These are phyloP conservation scores for Eidolon dupreanum DNA, from an alignment of 2,797 vertebrate species.

Conservation along the genomic window DNA sequence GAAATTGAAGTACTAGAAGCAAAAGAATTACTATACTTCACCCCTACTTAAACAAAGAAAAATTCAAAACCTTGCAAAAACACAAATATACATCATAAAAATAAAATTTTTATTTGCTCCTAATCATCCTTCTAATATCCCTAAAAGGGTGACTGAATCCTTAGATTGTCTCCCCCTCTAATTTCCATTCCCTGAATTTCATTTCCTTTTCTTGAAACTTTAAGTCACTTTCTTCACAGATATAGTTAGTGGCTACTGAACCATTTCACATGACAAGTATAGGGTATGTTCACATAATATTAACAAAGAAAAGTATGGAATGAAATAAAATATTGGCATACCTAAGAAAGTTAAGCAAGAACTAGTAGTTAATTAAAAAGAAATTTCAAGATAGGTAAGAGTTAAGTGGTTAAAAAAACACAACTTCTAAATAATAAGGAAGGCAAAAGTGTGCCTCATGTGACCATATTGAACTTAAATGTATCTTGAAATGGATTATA, in stretches of 20 bases:
- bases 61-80: slow-evolving; percentile 15
- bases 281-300: slow-evolving; percentile 20
- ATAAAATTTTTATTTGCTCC: neutral
- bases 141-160: neutral
- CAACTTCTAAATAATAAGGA: slow-evolving; percentile 6
- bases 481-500: neutral
- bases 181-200: slow-evolving; percentile 6
- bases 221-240: slow-evolving; percentile 11
- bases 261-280: neutral
- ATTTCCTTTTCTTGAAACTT: slow-evolving; percentile 4
- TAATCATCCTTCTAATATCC: neutral
- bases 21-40: slow-evolving; percentile 7
- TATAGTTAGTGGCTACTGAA: neutral
- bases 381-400: slow-evolving; percentile 18
- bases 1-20: neutral
- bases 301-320: slow-evolving; percentile 7
- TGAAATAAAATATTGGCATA: slow-evolving; percentile 40
- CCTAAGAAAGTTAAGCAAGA: slow-evolving; percentile 1
- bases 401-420: neutral
- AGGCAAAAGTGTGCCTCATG: neutral
- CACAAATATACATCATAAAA: neutral
- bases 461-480: neutral
- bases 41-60: neutral
- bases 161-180: neutral
- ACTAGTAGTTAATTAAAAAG: neutral